These are phyloP conservation scores for Pachyseris speciosa DNA, from an alignment of 64 coral and sea anemone genomes.

Conservation along the genomic window DNA sequence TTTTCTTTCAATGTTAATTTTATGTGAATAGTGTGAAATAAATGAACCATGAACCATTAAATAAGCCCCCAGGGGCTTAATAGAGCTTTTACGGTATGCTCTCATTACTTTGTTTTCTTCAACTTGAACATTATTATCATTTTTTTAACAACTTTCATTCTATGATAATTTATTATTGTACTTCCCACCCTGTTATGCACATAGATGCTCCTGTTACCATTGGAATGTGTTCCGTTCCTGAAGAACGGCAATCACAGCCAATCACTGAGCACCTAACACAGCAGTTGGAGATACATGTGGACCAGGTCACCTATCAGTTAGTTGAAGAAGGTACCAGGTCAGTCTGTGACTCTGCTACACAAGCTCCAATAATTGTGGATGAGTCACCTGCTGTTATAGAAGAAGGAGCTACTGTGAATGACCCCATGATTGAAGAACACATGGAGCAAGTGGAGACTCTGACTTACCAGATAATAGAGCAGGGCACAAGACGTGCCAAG, in stretches of 20 bases:
- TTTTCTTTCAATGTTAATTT: too few relatives aligned
- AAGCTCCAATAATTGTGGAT: not conserved
- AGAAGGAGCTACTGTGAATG: not conserved
- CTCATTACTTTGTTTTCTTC: too few relatives aligned
- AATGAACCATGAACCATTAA: too few relatives aligned
- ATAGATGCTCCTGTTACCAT: too few relatives aligned
- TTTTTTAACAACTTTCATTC: too few relatives aligned
- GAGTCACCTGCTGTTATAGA: not conserved
- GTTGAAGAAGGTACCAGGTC: not conserved
- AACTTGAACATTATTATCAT: too few relatives aligned
- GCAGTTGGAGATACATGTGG: not conserved
- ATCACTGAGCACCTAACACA: not conserved
- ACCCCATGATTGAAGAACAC: not conserved
- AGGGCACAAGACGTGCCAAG: not conserved
- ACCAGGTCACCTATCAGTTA: not conserved
- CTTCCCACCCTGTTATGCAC: too few relatives aligned
- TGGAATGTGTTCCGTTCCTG: too few relatives aligned
- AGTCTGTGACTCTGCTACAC: not conserved
- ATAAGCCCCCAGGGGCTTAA: too few relatives aligned
- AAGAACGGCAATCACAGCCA: not conserved
- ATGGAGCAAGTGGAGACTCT: not conserved
- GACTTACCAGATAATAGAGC: not conserved
- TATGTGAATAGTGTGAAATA: too few relatives aligned
- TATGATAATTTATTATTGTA: too few relatives aligned
- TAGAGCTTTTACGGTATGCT: too few relatives aligned